A percentile compares a stretch with the other conserved stretches of the same genome.
These are phyloP conservation scores for Hedychridium roseum DNA, from an alignment of 2,888 invertebrate species.

Conservation along the genomic window DNA sequence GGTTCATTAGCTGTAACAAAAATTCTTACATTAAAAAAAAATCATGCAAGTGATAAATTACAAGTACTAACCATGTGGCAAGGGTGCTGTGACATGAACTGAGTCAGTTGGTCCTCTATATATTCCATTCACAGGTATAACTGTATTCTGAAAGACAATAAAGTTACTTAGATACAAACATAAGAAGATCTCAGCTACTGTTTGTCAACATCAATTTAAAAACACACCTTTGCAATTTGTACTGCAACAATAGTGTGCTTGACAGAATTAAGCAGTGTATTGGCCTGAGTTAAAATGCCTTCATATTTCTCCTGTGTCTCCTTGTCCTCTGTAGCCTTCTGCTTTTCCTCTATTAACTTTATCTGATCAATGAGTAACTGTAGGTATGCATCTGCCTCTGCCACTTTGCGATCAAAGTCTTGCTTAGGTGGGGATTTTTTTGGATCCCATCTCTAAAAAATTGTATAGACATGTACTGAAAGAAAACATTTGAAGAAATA, in stretches of 20 bases:
- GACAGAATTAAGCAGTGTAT: conserved; percentile 95
- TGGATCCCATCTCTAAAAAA: conserved; percentile 66
- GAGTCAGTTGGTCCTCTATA: conserved; percentile 73
- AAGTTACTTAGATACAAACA: conserved; percentile 1
- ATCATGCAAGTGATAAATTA: conserved; percentile 5
- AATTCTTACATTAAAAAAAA: conserved; percentile 3
- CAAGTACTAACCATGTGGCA: conserved; percentile 49
- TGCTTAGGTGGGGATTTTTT: conserved; percentile 68
- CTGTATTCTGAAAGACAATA: conserved; percentile 76
- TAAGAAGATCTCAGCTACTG: not conserved
- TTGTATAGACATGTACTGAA: conserved; percentile 5
- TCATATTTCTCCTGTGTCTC: conserved; percentile 48
- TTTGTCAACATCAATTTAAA: conserved; percentile 6
- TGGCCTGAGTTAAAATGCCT: conserved; percentile 54
- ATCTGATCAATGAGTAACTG: conserved; percentile 95
- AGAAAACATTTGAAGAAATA: not conserved
- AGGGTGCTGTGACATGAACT: conserved; percentile 43
- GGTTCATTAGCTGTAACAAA: conserved; percentile 51
- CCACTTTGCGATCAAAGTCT: conserved; percentile 84
- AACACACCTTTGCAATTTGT: conserved; percentile 92
- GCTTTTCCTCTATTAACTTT: conserved; percentile 68
- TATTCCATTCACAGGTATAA: conserved; percentile 89
- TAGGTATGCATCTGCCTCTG: conserved; percentile 95
- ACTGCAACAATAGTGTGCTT: conserved; percentile 98
- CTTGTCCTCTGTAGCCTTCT: conserved; percentile 44